Percentiles rank a stretch among this genome's conserved stretches.
Conservation (phyloP, 1,140 invertebrate species). For the Monochamus saltuarius region DNA sequence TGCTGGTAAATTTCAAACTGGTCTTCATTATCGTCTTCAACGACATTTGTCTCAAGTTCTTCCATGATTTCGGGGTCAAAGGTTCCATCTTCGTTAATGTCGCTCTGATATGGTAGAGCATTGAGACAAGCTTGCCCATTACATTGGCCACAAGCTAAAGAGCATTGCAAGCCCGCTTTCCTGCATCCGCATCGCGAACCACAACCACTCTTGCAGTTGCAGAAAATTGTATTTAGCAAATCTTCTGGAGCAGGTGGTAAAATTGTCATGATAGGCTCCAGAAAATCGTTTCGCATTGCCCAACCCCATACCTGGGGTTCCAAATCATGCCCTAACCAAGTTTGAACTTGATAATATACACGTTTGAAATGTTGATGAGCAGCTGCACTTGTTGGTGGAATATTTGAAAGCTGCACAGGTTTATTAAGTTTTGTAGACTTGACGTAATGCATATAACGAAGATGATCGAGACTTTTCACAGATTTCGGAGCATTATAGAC, state of each 20-base stretch:
- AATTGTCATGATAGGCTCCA: slow-evolving; percentile 45
- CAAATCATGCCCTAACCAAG: no score
- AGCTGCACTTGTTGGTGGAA: slow-evolving; percentile 39
- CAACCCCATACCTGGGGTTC: slow-evolving; percentile 49
- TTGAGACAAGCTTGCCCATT: slow-evolving; percentile 1
- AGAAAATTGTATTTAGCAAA: slow-evolving; percentile 36
- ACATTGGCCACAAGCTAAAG: slow-evolving; percentile 25
- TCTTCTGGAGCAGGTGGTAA: slow-evolving; percentile 43
- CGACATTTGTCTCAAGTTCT: slow-evolving; percentile 13
- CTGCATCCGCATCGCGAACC: slow-evolving; percentile 16
- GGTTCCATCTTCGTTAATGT: slow-evolving; percentile 14
- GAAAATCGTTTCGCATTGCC: slow-evolving; percentile 40
- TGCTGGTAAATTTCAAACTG: slow-evolving; percentile 18
- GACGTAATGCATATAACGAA: no score
- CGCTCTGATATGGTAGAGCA: slow-evolving; percentile 19
- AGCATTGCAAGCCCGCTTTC: slow-evolving; percentile 19
- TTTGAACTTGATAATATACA: slow-evolving; percentile 52
- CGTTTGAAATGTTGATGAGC: slow-evolving; percentile 48
- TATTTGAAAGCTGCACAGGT: slow-evolving; percentile 23
- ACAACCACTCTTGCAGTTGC: slow-evolving; percentile 15
- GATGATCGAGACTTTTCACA: no score
- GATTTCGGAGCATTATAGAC: no score
- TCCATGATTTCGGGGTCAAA: slow-evolving; percentile 19
- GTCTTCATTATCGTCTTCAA: slow-evolving; percentile 12
- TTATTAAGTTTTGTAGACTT: slow-evolving; percentile 25